Percentiles rank a stretch among this genome's conserved stretches.
Conservation (phyloP, 1,140 invertebrate genomes). For the Mizuhopecten yessoensis region DNA sequence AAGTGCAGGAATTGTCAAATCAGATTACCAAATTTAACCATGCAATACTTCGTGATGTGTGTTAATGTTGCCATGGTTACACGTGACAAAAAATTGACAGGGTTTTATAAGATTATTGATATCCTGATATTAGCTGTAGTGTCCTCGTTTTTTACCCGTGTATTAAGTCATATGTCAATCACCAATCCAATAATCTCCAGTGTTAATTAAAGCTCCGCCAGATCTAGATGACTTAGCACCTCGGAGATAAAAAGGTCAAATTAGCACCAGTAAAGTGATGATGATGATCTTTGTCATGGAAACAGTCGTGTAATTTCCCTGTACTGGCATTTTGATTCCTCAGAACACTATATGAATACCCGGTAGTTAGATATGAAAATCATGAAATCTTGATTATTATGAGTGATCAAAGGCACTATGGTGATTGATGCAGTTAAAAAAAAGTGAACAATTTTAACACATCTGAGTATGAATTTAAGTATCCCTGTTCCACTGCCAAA, state of each 20-base stretch:
- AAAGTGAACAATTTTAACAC: too few species aligned
- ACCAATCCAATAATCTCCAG: background rate
- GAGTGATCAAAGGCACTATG: too few species aligned
- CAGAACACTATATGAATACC: too few species aligned
- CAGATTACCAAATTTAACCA: background rate
- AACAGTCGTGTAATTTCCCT: background rate
- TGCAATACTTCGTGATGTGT: background rate
- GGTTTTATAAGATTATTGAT: background rate
- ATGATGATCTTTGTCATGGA: background rate
- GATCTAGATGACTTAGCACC: background rate
- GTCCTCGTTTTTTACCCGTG: background rate
- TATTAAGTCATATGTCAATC: background rate
- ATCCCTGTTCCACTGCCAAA: too few species aligned
- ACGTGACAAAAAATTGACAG: background rate
- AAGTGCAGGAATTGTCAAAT: background rate
- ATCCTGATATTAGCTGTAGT: background rate
- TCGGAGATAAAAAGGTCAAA: background rate
- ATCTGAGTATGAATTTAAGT: too few species aligned
- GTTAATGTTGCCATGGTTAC: background rate
- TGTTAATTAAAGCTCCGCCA: background rate
- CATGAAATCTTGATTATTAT: too few species aligned
- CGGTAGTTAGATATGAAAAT: too few species aligned
- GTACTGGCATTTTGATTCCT: background rate
- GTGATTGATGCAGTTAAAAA: too few species aligned
- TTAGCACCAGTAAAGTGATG: background rate